These are phyloP conservation scores for Diplolepis rosae DNA, from an alignment of 2,888 invertebrate genomes.

Conservation along the genomic window DNA sequence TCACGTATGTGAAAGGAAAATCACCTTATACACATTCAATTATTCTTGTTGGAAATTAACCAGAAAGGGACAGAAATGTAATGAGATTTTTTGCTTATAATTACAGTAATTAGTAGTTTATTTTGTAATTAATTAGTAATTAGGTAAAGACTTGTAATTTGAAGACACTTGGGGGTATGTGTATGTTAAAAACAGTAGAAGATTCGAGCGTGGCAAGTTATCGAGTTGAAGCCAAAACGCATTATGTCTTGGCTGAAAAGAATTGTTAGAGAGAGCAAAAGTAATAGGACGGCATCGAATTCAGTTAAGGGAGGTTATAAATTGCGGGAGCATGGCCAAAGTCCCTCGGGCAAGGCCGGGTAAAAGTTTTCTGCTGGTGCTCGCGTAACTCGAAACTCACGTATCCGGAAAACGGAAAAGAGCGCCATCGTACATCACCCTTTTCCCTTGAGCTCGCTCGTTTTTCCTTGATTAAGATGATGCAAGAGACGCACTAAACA, in stretches of 20 bases:
- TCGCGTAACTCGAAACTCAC: slow-evolving; percentile 68
- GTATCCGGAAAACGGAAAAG: slow-evolving; percentile 65
- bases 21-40: too few species aligned
- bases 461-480: slow-evolving; percentile 59
- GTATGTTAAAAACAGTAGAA: slow-evolving; percentile 18
- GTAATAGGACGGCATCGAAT: slow-evolving; percentile 62
- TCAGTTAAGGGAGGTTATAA: slow-evolving; percentile 69
- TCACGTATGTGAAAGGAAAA: too few species aligned
- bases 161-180: neutral
- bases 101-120: too few species aligned
- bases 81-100: too few species aligned
- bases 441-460: slow-evolving; percentile 39
- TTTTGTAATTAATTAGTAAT: too few species aligned
- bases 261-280: slow-evolving; percentile 50
- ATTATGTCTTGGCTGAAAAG: slow-evolving; percentile 46
- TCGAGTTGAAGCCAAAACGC: slow-evolving; percentile 45
- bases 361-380: slow-evolving; percentile 66
- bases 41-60: too few species aligned
- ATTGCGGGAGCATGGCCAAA: slow-evolving; percentile 63
- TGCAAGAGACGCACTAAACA: slow-evolving; percentile 46
- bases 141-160: too few species aligned
- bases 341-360: slow-evolving; percentile 60
- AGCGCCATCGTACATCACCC: slow-evolving; percentile 64
- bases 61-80: too few species aligned
- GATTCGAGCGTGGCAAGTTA: slow-evolving; percentile 37